Evolutionary conservation across 92 coral and sea anemone species (phyloP).

Genomic region (Porites evermanni): DNA sequence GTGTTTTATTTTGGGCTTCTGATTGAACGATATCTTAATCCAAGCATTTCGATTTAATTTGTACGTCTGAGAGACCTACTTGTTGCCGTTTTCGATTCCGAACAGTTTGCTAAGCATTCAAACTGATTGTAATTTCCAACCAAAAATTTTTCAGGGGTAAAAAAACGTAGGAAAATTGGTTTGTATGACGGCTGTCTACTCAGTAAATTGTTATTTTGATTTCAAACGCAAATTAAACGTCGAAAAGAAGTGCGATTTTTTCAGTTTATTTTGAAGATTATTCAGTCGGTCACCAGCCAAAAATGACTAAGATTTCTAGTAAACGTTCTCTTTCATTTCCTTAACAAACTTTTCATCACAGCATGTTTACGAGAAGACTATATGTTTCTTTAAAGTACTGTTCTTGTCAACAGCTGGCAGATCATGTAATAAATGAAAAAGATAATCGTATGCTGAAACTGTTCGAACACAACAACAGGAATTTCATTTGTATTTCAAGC

Average conservation of each 20-base stretch:
- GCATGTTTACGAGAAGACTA: neutral
- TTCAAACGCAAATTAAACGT: no score
- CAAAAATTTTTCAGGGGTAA: no score
- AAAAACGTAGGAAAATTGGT: no score
- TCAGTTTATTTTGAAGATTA: no score
- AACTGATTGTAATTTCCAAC: neutral
- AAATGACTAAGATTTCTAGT: neutral
- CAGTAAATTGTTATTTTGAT: no score
- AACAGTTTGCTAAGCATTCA: neutral
- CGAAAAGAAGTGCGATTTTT: no score
- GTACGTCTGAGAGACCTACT: neutral
- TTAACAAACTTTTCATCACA: neutral
- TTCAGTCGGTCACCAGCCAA: neutral
- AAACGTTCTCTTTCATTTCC: neutral
- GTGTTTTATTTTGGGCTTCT: neutral
- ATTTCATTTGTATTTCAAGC: neutral
- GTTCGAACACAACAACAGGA: neutral
- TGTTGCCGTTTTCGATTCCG: neutral
- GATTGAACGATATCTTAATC: slow-evolving; percentile 6
- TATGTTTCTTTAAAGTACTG: neutral
- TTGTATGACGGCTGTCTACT: no score
- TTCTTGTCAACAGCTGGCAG: slow-evolving; percentile 20
- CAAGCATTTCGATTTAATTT: neutral
- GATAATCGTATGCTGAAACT: slow-evolving; percentile 22
- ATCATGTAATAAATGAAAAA: neutral